Percentiles rank a stretch among this genome's conserved stretches.
Evolutionary conservation across 2,113 vertebrate genomes (phyloP).

Genomic region (Neodontobutis hainanensis): DNA sequence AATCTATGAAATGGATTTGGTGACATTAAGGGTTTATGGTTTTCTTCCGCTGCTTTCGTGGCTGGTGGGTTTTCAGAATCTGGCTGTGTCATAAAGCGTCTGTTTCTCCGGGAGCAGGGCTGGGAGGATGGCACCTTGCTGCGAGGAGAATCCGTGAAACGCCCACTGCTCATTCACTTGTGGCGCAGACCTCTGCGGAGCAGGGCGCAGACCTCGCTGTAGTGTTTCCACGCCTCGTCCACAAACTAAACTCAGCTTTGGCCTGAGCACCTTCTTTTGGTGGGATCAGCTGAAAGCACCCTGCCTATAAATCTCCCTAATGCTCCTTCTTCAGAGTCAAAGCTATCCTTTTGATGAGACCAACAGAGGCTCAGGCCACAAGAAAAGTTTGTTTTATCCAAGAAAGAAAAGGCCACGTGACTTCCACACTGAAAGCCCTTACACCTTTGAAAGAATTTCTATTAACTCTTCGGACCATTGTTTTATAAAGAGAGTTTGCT

Average conservation of each 20-base stretch:
- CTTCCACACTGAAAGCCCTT: constrained; percentile 44
- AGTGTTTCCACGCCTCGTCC: not conserved
- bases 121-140: constrained; percentile 73
- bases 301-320: constrained; percentile 17
- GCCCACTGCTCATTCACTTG: constrained; percentile 73
- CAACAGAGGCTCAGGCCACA: constrained; percentile 9
- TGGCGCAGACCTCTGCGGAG: constrained; percentile 23
- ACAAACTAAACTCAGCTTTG: constrained; percentile 3
- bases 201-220: not conserved
- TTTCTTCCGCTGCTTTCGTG: constrained; percentile 31
- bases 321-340: constrained; percentile 24
- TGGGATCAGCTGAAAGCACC: constrained; percentile 1
- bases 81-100: constrained; percentile 56
- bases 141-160: constrained; percentile 82
- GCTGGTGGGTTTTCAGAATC: not conserved
- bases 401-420: constrained; percentile 56
- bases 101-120: constrained; percentile 36
- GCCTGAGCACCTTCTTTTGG: not conserved
- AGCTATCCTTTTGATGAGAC: constrained; percentile 23
- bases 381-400: constrained; percentile 48
- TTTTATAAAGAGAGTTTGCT: constrained; percentile 55
- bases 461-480: constrained; percentile 67
- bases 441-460: constrained; percentile 53
- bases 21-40: not conserved
- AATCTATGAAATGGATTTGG: not conserved